Evolutionary conservation across 2,888 invertebrate species (phyloP), one percentile per base, ranked within the genome.

Genomic region (Deroplatys truncata): DNA sequence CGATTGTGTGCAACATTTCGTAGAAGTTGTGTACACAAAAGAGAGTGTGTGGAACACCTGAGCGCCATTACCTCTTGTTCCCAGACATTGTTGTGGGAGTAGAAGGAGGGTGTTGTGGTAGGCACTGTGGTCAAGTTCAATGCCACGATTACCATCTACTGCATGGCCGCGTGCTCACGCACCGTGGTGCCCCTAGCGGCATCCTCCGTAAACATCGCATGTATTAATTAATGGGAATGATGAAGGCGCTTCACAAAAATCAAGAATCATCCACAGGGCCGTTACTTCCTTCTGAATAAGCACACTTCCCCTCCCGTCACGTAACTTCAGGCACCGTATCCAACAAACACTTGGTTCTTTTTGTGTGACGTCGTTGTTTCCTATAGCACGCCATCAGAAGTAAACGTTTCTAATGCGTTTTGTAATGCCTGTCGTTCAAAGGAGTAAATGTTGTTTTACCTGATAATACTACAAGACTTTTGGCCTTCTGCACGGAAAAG

Each of bases 71-170:
- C 56, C 56, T 72, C 56, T 25, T 13, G 25, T 72, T 72, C 56
- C 56, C 56, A 72, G 56, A 72, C 56, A 72, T 72, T 72, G 56
- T 72, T 72, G 56, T 72, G 56, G 56, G 56, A 72, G 56, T 72
- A 72, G 56, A 7, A 72, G 56, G 56, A 72, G 56, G 56, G 56
- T 72, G 56, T 72, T 72, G 56, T 72, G 56, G 56, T 72, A 72
- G 56, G n/a, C 31, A 49, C 56, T 85, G 85, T 56, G 85, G 85
- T 86, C 86, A 86, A 82, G 86, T 86, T 86, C 86, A 86, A 29
- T 86, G 86, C 72, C 86, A 86, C 82, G 86, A 86, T 56, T 86
- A 86, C 86, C 86, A 29, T 86, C 86, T 31, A 72, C 72, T 4
- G 82, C 25, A 86, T 72, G 82, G 29, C 28, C 4, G 35, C 56